Evolutionary conservation across 1,140 invertebrate species (phyloP).

Genomic region (Drosophila repletoides): DNA sequence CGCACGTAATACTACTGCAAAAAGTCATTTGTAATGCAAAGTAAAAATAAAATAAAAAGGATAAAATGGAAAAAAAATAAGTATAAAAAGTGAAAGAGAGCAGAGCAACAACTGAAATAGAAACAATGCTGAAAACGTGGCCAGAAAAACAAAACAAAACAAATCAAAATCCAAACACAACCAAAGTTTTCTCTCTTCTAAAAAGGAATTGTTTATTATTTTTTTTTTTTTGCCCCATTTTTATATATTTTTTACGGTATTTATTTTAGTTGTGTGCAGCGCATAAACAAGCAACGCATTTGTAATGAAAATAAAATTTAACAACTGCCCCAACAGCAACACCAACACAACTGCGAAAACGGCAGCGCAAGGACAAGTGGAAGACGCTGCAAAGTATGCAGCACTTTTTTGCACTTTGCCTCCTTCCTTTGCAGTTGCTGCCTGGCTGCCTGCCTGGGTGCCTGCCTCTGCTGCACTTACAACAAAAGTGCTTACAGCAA

Average conservation of each 20-base stretch:
- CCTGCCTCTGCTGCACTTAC: background rate
- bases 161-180: slow-evolving; percentile 31
- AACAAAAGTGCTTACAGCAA: background rate
- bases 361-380: slow-evolving; percentile 52
- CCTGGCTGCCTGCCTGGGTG: no score
- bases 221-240: background rate
- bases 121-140: slow-evolving; percentile 59
- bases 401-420: slow-evolving; percentile 57
- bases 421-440: no score
- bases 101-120: slow-evolving; percentile 30
- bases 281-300: slow-evolving; percentile 70
- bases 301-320: slow-evolving; percentile 77
- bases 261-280: slow-evolving; percentile 48
- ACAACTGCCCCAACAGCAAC: slow-evolving; percentile 26
- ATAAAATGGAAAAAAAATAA: slow-evolving; percentile 4
- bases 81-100: slow-evolving; percentile 12
- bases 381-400: slow-evolving; percentile 70
- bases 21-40: slow-evolving; percentile 73
- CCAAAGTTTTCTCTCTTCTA: background rate
- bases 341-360: slow-evolving; percentile 30
- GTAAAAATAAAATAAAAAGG: slow-evolving; percentile 43
- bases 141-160: slow-evolving; percentile 45
- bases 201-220: slow-evolving; percentile 17
- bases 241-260: slow-evolving; percentile 24
- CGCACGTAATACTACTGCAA: slow-evolving; percentile 54